Percentiles rank a stretch among this genome's conserved stretches.
phyloP scores from a whole-genome alignment of 2,797 vertebrate species.

The Mareca strepera region DNA sequence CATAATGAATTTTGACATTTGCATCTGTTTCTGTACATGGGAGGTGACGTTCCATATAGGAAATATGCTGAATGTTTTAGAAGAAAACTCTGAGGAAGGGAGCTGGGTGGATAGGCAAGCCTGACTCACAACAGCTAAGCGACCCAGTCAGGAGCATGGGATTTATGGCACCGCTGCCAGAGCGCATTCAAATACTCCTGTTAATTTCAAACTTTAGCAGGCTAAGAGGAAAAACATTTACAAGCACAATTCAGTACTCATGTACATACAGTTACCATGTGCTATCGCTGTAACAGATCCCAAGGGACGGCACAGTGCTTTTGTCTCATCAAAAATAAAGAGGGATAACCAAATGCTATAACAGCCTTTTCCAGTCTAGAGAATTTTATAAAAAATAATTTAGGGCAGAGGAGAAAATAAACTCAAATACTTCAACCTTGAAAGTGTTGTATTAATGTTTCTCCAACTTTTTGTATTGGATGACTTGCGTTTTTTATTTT shows the following conservation, averaged over 20 bases:
- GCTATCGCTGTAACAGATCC: background rate
- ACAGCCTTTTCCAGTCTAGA: background rate
- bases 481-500: background rate
- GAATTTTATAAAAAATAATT: conserved; percentile 10
- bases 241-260: background rate
- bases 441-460: conserved; percentile 1
- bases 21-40: background rate
- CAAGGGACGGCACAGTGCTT: background rate
- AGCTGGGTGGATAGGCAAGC: background rate
- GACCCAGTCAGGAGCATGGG: background rate
- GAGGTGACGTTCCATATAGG: background rate
- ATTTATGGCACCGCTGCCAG: background rate
- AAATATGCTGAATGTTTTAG: background rate
- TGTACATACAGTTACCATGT: background rate
- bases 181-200: background rate
- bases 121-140: background rate
- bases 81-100: background rate
- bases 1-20: background rate
- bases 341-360: background rate
- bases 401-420: conserved; percentile 22
- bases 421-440: conserved; percentile 29
- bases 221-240: background rate
- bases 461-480: conserved; percentile 25
- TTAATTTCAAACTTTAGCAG: background rate
- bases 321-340: background rate